phyloP scores from a whole-genome alignment of 2,113 vertebrate genomes.

The Glaucidium brasilianum region DNA sequence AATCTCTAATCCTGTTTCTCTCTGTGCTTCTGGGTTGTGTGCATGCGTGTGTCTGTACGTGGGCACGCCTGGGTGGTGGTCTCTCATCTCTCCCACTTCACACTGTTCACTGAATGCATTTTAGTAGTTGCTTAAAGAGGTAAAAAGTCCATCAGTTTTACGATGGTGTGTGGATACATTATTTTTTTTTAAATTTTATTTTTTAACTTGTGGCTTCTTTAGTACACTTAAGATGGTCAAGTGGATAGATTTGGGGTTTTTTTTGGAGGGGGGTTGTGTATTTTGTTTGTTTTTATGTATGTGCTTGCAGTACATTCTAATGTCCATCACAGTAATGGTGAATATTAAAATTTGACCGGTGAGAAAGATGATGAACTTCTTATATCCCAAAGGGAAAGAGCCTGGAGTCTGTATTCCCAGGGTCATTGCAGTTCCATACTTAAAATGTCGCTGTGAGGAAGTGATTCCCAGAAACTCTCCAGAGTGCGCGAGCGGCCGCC shows the following conservation, averaged over 20 bases:
- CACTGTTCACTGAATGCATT: conserved; percentile 38
- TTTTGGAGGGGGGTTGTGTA: not conserved
- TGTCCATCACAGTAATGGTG: conserved; percentile 27
- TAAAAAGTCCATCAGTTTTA: not conserved
- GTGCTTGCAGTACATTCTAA: conserved; percentile 24
- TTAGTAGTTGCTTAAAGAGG: conserved; percentile 17
- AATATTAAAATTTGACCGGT: conserved; percentile 49
- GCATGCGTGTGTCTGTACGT: conserved; percentile 36
- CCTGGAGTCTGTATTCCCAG: conserved; percentile 43
- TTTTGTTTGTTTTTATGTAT: conserved; percentile 2
- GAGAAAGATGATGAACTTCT: conserved; percentile 25
- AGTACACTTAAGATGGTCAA: not conserved
- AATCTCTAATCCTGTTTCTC: conserved; percentile 63
- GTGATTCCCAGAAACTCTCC: conserved; percentile 23
- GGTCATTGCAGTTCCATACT: conserved; percentile 51
- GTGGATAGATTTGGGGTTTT: not conserved
- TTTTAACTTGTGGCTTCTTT: conserved; percentile 37
- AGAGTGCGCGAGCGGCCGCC: not conserved
- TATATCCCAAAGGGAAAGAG: conserved; percentile 28
- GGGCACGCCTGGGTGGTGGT: conserved; percentile 61
- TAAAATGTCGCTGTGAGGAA: conserved; percentile 46
- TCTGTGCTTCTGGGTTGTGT: conserved; percentile 66
- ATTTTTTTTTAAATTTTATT: not conserved
- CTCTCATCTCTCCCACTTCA: conserved; percentile 55
- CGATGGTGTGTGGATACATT: not conserved